A percentile compares a stretch with the other conserved stretches of the same genome.
Conservation (phyloP, 2,888 invertebrate genomes). For the Ormyrus pomaceus region DNA sequence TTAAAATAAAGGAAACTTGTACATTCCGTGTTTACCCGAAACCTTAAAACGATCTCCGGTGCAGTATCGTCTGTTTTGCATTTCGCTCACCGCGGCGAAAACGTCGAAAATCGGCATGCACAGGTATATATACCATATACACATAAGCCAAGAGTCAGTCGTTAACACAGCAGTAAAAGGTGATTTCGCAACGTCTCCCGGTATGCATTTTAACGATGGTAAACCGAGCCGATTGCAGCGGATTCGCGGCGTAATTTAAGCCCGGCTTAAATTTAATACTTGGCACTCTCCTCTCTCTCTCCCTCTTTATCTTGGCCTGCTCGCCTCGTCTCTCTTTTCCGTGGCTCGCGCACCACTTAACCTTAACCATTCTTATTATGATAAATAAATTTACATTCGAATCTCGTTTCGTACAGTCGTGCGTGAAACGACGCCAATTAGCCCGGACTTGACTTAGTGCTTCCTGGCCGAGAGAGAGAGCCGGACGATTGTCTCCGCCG, state of each 20-base stretch:
- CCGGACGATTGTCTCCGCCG: no score
- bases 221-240: slow-evolving; percentile 47
- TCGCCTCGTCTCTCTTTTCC: neutral
- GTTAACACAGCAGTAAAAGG: slow-evolving; percentile 40
- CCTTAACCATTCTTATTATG: neutral
- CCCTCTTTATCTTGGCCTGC: neutral
- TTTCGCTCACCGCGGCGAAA: no score
- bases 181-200: slow-evolving; percentile 30
- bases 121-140: no score
- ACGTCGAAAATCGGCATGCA: no score
- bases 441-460: no score
- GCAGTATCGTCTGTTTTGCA: no score
- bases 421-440: neutral
- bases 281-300: neutral
- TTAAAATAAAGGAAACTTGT: no score
- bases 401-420: neutral
- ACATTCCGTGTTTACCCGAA: no score
- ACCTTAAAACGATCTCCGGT: no score
- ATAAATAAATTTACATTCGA: slow-evolving; percentile 26
- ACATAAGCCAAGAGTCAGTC: no score
- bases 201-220: slow-evolving; percentile 37
- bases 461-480: no score
- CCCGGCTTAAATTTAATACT: slow-evolving; percentile 47
- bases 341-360: neutral
- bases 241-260: slow-evolving; percentile 47